Percentiles rank a stretch among this genome's conserved stretches.
phyloP scores from a whole-genome alignment of 2,888 invertebrate genomes.

The Trissolcus japonicus region DNA sequence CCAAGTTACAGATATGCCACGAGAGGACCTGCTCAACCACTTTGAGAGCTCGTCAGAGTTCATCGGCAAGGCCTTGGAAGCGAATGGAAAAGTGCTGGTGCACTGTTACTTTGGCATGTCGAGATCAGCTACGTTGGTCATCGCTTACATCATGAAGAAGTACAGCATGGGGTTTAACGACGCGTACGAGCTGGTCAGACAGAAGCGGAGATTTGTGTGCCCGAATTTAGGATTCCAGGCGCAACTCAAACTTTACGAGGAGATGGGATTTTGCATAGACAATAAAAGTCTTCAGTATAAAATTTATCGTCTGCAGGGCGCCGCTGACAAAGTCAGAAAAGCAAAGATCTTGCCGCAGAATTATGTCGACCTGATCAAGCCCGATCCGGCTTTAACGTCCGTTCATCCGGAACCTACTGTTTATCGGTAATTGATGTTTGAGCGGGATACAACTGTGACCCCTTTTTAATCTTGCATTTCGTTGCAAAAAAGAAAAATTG shows the following conservation, averaged over 20 bases:
- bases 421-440: conserved; percentile 78
- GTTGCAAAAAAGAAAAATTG: no score
- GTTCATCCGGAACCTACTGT: conserved; percentile 89
- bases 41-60: conserved; percentile 87
- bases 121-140: conserved; percentile 90
- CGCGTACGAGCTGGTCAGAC: conserved; percentile 83
- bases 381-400: conserved; percentile 86
- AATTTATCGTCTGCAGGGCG: conserved; percentile 85
- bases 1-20: conserved; percentile 89
- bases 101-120: conserved; percentile 96
- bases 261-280: conserved; percentile 85
- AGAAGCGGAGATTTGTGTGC: conserved; percentile 9
- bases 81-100: conserved; percentile 85
- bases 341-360: conserved; percentile 89
- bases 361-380: conserved; percentile 86
- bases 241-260: conserved; percentile 87
- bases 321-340: conserved; percentile 88
- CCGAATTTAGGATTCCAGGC: conserved; percentile 82
- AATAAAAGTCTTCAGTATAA: conserved; percentile 85
- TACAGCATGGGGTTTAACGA: conserved; percentile 84
- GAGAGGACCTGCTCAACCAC: conserved; percentile 89
- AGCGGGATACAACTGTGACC: not conserved
- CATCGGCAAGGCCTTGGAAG: conserved; percentile 82
- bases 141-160: conserved; percentile 92
- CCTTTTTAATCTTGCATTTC: no score